Percentiles rank a stretch among this genome's conserved stretches.
Conservation (phyloP, 2,113 vertebrate genomes). For the Chitala chitala region DNA sequence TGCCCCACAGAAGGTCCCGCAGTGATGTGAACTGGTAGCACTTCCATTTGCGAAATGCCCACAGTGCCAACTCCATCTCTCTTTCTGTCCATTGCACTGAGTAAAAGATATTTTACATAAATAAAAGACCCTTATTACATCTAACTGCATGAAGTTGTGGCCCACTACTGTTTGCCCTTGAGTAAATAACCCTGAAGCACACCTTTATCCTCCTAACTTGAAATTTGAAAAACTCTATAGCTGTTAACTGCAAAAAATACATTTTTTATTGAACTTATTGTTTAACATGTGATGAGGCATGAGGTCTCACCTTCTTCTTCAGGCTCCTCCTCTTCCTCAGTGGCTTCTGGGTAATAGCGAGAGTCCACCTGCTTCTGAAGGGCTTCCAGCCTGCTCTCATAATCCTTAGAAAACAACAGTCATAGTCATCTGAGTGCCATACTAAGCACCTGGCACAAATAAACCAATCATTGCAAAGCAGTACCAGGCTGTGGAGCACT, state of each 20-base stretch:
- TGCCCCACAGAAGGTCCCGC: conserved; percentile 90
- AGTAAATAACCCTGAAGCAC: not conserved
- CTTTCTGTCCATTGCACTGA: conserved; percentile 87
- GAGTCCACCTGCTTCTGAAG: conserved; percentile 93
- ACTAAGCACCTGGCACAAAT: too few species aligned
- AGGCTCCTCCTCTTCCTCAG: conserved; percentile 85
- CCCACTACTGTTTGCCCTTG: not conserved
- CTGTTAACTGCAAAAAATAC: not conserved
- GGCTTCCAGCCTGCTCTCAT: conserved; percentile 92
- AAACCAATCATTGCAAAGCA: too few species aligned
- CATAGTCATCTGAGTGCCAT: not conserved
- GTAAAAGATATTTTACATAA: conserved; percentile 29
- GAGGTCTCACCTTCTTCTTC: conserved; percentile 82
- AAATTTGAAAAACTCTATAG: not conserved
- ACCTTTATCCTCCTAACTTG: not conserved
- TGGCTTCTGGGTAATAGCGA: conserved; percentile 74
- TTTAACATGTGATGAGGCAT: not conserved
- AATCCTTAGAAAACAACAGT: conserved; percentile 68
- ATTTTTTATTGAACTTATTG: too few species aligned
- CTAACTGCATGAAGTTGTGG: not conserved
- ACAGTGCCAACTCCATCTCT: conserved; percentile 82
- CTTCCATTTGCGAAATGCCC: conserved; percentile 93
- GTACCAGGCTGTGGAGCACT: too few species aligned
- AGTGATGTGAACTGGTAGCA: conserved; percentile 97
- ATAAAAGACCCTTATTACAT: not conserved